Base-by-base conservation (phyloP, 2,888 invertebrate species). In the Homarus gammarus region DNA sequence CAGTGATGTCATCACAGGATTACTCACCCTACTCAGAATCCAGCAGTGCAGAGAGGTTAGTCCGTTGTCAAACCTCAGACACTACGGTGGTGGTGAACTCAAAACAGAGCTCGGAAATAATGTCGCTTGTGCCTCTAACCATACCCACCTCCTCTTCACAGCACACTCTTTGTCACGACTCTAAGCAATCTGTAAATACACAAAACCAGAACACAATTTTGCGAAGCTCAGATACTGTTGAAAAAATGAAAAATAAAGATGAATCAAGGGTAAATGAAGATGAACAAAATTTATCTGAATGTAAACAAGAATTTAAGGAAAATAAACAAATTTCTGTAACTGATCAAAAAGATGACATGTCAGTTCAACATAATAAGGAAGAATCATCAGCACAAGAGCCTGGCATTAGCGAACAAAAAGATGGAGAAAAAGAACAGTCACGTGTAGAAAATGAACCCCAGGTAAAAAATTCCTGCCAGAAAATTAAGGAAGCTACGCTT, bases 11-110 rank as follows among this genome's bases (percentile, higher is more conserved):
- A 36, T 61, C 81, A 22, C 38, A 81, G n/a, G 56, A 64, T 81
- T 40, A 38, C 38, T 56, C 33, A 33, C n/a, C 27, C 38, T 64
- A 36, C 64, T 38, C 10, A 12, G 33, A 40, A 33, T 0, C 75
- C 49, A 40, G 33, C 68, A 70, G 6, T 64, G 15, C 12, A 27
- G 31, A 51, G 40, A 86, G 78, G 78, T 78, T 86, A 86, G 86
- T 86, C 38, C 33, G 27, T 38, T 56, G 61, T 61, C 78, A 77
- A 40, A 27, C 56, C 3, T 70, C 70, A 27, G 64, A 64, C 6
- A 27, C 64, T 64, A 27, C 6, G n/a, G 64, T 27, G 10, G 27
- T 15, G 6, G 64, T 8, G 3, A 27, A 0, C 31, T n/a, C 12
- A 27, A 31, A 2, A 27, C 64, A 64, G 1, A 64, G 64, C 12